phyloP scores from a whole-genome alignment of 2,888 invertebrate genomes.

The Yponomeuta cagnagella region DNA sequence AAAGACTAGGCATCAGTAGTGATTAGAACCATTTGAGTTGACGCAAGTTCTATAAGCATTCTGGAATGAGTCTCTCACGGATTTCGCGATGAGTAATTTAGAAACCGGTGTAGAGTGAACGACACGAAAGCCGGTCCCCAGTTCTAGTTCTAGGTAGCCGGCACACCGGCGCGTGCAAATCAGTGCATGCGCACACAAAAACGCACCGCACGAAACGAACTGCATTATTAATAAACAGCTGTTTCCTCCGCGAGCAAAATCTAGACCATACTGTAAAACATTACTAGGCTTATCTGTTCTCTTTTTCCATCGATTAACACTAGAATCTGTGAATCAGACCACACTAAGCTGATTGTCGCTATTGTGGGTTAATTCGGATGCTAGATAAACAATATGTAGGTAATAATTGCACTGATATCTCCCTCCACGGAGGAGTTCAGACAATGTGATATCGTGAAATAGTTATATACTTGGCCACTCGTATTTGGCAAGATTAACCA shows the following conservation, averaged over 20 bases:
- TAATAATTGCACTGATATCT: neutral
- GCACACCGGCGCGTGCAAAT: constrained; percentile 31
- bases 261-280: neutral
- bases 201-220: constrained; percentile 36
- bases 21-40: neutral
- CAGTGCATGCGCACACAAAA: constrained; percentile 30
- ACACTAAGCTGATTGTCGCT: neutral
- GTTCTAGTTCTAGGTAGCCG: constrained; percentile 32
- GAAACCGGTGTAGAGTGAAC: constrained; percentile 51
- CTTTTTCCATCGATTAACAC: neutral
- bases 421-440: neutral
- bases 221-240: constrained; percentile 58
- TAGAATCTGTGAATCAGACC: neutral
- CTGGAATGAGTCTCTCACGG: constrained; percentile 27
- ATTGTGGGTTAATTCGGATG: constrained; percentile 1
- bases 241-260: constrained; percentile 32
- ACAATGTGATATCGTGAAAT: neutral
- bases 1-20: neutral
- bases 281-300: neutral
- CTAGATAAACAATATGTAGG: neutral
- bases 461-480: no score
- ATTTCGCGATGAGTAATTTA: constrained; percentile 46
- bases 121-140: constrained; percentile 38
- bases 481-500: no score
- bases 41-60: constrained; percentile 3